A percentile compares a stretch with the other conserved stretches of the same genome.
phyloP scores from a whole-genome alignment of 2,797 vertebrate species.

The Psittacula echo region DNA sequence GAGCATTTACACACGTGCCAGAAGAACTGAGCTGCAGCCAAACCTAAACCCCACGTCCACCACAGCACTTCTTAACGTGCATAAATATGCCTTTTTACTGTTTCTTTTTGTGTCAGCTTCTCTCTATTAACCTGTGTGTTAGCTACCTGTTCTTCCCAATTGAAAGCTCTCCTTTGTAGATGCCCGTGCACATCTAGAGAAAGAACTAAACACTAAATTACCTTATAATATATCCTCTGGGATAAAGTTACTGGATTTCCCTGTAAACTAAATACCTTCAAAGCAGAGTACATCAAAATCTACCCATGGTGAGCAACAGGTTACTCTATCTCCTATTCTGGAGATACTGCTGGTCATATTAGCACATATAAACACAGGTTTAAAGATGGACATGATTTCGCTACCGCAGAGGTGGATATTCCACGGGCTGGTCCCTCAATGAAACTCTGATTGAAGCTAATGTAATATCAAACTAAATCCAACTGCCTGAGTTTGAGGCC shows the following conservation, averaged over 20 bases:
- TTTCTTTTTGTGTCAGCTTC: background rate
- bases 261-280: background rate
- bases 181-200: background rate
- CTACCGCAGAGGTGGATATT: background rate
- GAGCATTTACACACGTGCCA: fast-evolving
- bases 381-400: background rate
- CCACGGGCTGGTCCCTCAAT: background rate
- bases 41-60: background rate
- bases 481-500: background rate
- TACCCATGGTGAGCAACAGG: fast-evolving
- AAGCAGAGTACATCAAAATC: background rate
- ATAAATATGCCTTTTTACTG: background rate
- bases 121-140: background rate
- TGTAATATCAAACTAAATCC: background rate
- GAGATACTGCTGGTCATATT: background rate
- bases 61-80: fast-evolving
- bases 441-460: background rate
- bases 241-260: background rate
- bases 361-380: background rate
- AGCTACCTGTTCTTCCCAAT: background rate
- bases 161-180: background rate
- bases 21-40: background rate
- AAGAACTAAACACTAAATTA: background rate
- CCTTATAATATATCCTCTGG: background rate
- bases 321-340: background rate